These are phyloP conservation scores for Octodonta nipae DNA, from an alignment of 2,888 invertebrate species.

Conservation along the genomic window DNA sequence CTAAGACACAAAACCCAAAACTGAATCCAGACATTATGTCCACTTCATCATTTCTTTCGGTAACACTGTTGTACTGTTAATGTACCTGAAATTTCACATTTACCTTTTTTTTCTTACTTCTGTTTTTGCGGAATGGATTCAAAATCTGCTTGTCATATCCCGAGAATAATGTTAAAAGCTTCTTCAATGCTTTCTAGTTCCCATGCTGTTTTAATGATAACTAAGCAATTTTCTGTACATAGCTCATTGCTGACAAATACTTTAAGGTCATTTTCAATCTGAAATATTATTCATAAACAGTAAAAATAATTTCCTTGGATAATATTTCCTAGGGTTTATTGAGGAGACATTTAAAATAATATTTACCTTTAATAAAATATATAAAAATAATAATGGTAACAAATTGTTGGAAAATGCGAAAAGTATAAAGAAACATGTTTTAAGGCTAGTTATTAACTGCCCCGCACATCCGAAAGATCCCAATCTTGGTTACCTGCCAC, in stretches of 20 bases:
- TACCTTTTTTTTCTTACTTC: slow-evolving; percentile 16
- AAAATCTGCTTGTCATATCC: slow-evolving; percentile 19
- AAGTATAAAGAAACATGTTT: no score
- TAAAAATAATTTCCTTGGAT: no score
- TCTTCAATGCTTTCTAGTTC: slow-evolving; percentile 18
- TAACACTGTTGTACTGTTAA: slow-evolving; percentile 12
- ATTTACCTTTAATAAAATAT: no score
- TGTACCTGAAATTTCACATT: slow-evolving; percentile 26
- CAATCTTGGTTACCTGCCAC: no score
- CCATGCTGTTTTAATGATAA: slow-evolving; percentile 16
- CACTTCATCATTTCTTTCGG: slow-evolving; percentile 6
- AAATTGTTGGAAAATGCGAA: no score
- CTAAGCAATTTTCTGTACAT: slow-evolving; percentile 15
- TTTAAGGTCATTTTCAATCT: slow-evolving; percentile 22
- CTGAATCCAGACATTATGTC: slow-evolving; percentile 12
- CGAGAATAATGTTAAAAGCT: slow-evolving; percentile 22
- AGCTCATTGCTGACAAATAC: slow-evolving; percentile 13
- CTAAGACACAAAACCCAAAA: no score
- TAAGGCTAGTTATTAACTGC: no score
- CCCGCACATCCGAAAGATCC: no score
- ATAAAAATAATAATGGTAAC: no score
- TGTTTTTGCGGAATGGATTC: slow-evolving; percentile 15
- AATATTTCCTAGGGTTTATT: no score
- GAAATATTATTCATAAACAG: slow-evolving; percentile 8
- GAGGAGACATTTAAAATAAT: no score